Evolutionary conservation across 2,888 invertebrate species (phyloP).

Genomic region (Tipula vernalis): DNA sequence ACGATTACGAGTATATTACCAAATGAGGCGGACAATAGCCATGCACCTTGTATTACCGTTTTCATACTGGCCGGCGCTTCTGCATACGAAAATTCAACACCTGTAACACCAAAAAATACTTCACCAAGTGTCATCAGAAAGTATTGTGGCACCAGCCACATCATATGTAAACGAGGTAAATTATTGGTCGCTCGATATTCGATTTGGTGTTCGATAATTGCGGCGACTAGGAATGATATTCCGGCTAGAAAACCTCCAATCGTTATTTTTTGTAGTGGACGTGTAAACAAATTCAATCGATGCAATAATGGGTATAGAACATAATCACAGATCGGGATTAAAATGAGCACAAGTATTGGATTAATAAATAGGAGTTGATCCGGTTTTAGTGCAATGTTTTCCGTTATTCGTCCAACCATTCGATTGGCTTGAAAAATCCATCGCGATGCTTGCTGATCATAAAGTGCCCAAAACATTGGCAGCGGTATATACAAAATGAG

Average conservation of each 20-base stretch:
- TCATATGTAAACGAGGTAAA: conserved; percentile 37
- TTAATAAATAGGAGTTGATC: conserved; percentile 96
- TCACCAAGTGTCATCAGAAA: conserved; percentile 49
- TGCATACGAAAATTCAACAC: conserved; percentile 56
- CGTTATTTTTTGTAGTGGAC: conserved; percentile 36
- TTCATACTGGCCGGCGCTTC: conserved; percentile 74
- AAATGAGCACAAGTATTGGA: conserved; percentile 70
- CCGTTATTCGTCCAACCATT: conserved; percentile 57
- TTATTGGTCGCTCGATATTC: conserved; percentile 32
- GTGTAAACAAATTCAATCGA: conserved; percentile 23
- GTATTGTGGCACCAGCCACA: conserved; percentile 55
- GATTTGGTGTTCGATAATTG: conserved; percentile 60
- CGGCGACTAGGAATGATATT: conserved; percentile 71
- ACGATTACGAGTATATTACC: conserved; percentile 90
- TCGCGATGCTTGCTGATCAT: conserved; percentile 90
- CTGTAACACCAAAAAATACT: conserved; percentile 59
- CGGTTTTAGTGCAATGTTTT: conserved; percentile 61
- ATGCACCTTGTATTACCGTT: conserved; percentile 81
- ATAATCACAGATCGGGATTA: conserved; percentile 76
- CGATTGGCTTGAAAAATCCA: conserved; percentile 91
- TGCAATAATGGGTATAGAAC: conserved; percentile 32
- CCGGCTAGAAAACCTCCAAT: conserved; percentile 78
- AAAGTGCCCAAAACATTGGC: conserved; percentile 93
- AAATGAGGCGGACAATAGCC: conserved; percentile 87
- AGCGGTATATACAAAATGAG: conserved; percentile 76